These are phyloP conservation scores for Microtus richardsoni DNA, from an alignment of 2,113 vertebrate genomes.

Conservation along the genomic window DNA sequence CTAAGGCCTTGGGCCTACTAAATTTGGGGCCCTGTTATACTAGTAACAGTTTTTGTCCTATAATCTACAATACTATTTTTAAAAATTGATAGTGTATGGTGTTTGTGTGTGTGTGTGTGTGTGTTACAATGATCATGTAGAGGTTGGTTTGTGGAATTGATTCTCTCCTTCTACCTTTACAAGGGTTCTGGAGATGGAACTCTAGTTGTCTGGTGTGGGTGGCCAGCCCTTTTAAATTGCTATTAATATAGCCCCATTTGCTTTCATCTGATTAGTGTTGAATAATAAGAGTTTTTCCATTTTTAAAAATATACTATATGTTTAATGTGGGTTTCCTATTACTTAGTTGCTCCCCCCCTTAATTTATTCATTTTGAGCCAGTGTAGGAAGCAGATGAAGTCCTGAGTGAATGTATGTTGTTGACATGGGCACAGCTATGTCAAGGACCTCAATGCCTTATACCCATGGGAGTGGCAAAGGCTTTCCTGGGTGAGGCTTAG, in stretches of 20 bases:
- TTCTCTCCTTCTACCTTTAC: neutral
- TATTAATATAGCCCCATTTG: neutral
- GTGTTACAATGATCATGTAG: neutral
- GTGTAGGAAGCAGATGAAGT: neutral
- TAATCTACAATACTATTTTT: neutral
- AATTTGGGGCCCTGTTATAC: neutral
- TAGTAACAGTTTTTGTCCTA: neutral
- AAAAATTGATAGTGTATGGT: neutral
- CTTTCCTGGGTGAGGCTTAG: neutral
- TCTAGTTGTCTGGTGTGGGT: neutral
- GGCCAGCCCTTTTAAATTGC: neutral
- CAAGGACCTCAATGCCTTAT: neutral
- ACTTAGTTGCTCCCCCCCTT: neutral
- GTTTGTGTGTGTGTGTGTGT: neutral
- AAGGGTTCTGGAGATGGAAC: neutral
- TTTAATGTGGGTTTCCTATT: neutral
- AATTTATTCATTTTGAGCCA: neutral
- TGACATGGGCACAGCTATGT: neutral
- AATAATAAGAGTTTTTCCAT: neutral
- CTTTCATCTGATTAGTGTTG: slow-evolving; percentile 46
- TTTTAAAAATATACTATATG: neutral
- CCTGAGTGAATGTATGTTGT: neutral
- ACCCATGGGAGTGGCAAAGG: neutral
- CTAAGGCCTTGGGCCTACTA: neutral
- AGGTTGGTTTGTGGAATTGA: neutral